Percentiles rank a stretch among this genome's conserved stretches.
These are phyloP conservation scores for Progne subis DNA, from an alignment of 2,113 vertebrate species.

Conservation along the genomic window DNA sequence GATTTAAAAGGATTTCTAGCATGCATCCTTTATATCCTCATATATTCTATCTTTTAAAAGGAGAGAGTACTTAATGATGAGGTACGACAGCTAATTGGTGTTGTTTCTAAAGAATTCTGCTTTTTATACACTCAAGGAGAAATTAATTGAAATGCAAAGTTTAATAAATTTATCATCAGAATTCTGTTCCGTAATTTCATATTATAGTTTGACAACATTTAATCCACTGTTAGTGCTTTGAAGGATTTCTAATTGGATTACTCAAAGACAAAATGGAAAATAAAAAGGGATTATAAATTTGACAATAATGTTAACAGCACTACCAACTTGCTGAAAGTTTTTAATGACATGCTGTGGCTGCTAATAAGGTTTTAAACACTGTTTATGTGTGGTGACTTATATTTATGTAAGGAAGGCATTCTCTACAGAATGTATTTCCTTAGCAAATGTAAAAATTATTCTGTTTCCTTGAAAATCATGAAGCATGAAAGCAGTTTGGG, in stretches of 20 bases:
- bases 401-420: slow-evolving; percentile 47
- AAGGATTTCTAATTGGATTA: slow-evolving; percentile 75
- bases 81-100: background rate
- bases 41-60: background rate
- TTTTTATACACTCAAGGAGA: slow-evolving; percentile 26
- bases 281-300: slow-evolving; percentile 42
- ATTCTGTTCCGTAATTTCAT: slow-evolving; percentile 54
- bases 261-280: slow-evolving; percentile 64
- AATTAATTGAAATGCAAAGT: slow-evolving; percentile 43
- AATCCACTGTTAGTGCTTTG: slow-evolving; percentile 68
- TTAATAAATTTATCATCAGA: slow-evolving; percentile 57
- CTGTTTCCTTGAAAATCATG: slow-evolving; percentile 33
- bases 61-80: slow-evolving; percentile 3
- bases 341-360: slow-evolving; percentile 45
- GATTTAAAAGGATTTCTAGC: background rate
- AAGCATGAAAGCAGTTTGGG: slow-evolving; percentile 16
- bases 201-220: slow-evolving; percentile 59
- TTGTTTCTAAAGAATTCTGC: slow-evolving; percentile 34
- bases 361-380: slow-evolving; percentile 60
- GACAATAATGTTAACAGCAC: slow-evolving; percentile 20
- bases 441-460: slow-evolving; percentile 41
- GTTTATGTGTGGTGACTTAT: background rate
- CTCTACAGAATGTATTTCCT: slow-evolving; percentile 50
- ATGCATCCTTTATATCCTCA: background rate
- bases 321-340: slow-evolving; percentile 50